phyloP scores from a whole-genome alignment of 2,888 invertebrate genomes.

The Anthophora plumipes region DNA sequence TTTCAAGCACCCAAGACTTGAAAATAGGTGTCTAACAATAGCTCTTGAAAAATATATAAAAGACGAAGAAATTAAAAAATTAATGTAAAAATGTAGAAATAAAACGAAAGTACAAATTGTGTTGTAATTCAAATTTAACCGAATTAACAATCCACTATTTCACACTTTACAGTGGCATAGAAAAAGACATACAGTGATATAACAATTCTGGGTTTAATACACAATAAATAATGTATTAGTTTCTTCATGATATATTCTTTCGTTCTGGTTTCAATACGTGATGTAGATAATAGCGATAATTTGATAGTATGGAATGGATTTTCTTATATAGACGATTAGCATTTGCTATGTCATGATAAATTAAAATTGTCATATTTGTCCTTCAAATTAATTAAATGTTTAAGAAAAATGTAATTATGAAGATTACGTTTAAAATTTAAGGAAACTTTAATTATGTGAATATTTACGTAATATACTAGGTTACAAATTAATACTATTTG shows the following conservation, averaged over 20 bases:
- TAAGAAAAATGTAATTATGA: not conserved
- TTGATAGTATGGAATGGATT: not conserved
- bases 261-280: not conserved
- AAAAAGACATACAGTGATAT: no score
- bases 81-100: not conserved
- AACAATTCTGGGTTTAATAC: not conserved
- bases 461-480: not conserved
- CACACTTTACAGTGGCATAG: no score
- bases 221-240: not conserved
- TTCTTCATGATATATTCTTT: not conserved
- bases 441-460: not conserved
- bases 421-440: not conserved
- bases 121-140: not conserved
- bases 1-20: not conserved
- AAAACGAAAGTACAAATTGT: not conserved
- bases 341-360: constrained; percentile 66
- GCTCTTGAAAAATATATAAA: not conserved
- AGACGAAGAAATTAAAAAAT: not conserved
- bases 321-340: constrained; percentile 71
- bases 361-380: not conserved
- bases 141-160: no score
- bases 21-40: constrained; percentile 4
- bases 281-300: not conserved
- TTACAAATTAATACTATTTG: not conserved
- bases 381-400: not conserved